These are phyloP conservation scores for Epinotia bilunana DNA, from an alignment of 2,888 invertebrate species.

Conservation along the genomic window DNA sequence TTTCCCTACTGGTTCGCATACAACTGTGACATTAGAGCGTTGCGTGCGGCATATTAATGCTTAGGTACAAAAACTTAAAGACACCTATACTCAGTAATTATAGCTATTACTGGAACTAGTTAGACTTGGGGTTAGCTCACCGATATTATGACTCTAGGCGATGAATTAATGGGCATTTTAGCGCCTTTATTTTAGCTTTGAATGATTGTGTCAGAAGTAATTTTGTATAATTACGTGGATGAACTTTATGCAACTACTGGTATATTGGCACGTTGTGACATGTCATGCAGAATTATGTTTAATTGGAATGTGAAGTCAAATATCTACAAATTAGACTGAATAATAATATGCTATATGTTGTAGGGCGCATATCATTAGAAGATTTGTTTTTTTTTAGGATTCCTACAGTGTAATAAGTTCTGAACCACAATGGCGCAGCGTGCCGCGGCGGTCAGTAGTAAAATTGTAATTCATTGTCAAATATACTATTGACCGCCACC, in stretches of 20 bases:
- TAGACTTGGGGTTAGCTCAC: conserved; percentile 5
- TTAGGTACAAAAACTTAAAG: conserved; percentile 36
- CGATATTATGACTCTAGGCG: conserved; percentile 28
- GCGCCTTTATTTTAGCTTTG: conserved; percentile 33
- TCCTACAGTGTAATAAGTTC: too few relatives aligned
- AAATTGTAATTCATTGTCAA: too few relatives aligned
- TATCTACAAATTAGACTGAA: background rate
- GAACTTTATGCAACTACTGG: conserved; percentile 12
- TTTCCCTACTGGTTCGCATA: conserved; percentile 22
- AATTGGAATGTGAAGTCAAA: background rate
- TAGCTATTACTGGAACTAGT: conserved; percentile 29
- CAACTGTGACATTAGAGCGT: conserved; percentile 24
- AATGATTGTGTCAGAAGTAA: conserved; percentile 15
- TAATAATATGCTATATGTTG: too few relatives aligned
- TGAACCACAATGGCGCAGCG: too few relatives aligned
- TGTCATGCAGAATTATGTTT: background rate
- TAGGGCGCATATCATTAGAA: too few relatives aligned
- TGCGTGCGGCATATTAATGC: conserved; percentile 21
- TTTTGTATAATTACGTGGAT: conserved; percentile 14
- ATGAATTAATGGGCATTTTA: conserved; percentile 46
- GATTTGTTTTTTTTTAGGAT: too few relatives aligned
- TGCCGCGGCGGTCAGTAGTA: too few relatives aligned
- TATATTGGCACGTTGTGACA: background rate
- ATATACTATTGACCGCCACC: too few relatives aligned
- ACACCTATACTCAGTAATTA: conserved; percentile 36